A percentile compares a stretch with the other conserved stretches of the same genome.
phyloP scores from a whole-genome alignment of 2,888 invertebrate genomes.

The Lysandra coridon region DNA sequence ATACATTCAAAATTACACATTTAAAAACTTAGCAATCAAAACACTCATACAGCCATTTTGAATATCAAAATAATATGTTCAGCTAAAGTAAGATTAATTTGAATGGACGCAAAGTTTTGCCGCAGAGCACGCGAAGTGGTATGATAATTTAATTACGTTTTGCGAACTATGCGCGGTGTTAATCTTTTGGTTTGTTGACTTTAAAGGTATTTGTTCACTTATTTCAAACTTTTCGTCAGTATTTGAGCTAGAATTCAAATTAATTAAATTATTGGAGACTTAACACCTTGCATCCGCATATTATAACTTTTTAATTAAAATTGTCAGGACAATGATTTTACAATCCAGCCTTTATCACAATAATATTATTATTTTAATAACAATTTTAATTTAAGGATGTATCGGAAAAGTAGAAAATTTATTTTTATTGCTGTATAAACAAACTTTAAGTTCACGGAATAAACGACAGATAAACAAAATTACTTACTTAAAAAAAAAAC shows the following conservation, averaged over 20 bases:
- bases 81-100: conserved; percentile 7
- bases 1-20: too few species aligned
- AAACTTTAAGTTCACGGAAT: not conserved
- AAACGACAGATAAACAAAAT: not conserved
- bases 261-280: too few species aligned
- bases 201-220: not conserved
- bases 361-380: not conserved
- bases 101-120: conserved; percentile 8
- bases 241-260: too few species aligned
- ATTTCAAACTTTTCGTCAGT: not conserved
- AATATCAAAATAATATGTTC: not conserved
- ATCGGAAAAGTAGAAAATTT: too few species aligned
- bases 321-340: too few species aligned
- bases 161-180: not conserved
- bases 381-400: not conserved
- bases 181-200: not conserved
- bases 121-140: not conserved
- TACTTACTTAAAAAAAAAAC: not conserved
- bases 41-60: not conserved
- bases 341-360: too few species aligned
- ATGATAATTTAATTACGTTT: not conserved
- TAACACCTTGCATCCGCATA: too few species aligned
- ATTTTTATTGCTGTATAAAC: too few species aligned
- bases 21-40: not conserved
- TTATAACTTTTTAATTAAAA: too few species aligned